These are phyloP conservation scores for Kradibia gibbosae DNA, from an alignment of 1,140 invertebrate genomes.

Conservation along the genomic window DNA sequence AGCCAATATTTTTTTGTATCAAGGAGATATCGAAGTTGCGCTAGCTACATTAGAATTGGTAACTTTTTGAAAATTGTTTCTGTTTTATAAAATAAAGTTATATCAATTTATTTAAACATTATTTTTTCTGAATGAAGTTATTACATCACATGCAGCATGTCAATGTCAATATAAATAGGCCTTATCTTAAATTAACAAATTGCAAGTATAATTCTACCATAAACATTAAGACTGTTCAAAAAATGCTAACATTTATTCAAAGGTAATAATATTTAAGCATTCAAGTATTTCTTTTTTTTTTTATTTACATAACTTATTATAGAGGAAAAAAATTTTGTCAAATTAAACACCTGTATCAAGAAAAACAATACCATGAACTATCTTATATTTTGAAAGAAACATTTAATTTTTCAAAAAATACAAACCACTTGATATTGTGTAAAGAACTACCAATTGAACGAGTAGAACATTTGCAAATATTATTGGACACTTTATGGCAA, in stretches of 20 bases:
- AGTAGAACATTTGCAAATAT: slow-evolving; percentile 75
- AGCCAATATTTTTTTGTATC: slow-evolving; percentile 72
- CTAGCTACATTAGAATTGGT: slow-evolving; percentile 69
- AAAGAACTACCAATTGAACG: slow-evolving; percentile 70
- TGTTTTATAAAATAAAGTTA: not conserved
- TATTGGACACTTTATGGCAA: slow-evolving; percentile 83
- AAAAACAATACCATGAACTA: slow-evolving; percentile 78
- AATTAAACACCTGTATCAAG: slow-evolving; percentile 76
- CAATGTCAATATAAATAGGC: slow-evolving; percentile 59
- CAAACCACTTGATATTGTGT: slow-evolving; percentile 57
- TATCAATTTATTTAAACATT: not conserved
- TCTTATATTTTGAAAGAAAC: slow-evolving; percentile 78
- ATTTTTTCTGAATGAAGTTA: slow-evolving; percentile 55
- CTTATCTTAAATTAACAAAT: slow-evolving; percentile 71
- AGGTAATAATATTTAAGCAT: slow-evolving; percentile 59
- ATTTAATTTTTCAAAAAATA: slow-evolving; percentile 72
- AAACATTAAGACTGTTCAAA: slow-evolving; percentile 65
- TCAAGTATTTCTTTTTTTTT: slow-evolving; percentile 30
- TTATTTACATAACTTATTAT: slow-evolving; percentile 46
- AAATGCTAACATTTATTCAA: slow-evolving; percentile 72
- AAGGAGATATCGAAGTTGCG: slow-evolving; percentile 70
- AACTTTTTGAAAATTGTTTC: not conserved
- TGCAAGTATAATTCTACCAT: slow-evolving; percentile 72
- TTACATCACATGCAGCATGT: slow-evolving; percentile 64
- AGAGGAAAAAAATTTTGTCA: slow-evolving; percentile 74